Base-by-base conservation (phyloP, 2,888 invertebrate species). In the Ecliptopera silaceata region DNA sequence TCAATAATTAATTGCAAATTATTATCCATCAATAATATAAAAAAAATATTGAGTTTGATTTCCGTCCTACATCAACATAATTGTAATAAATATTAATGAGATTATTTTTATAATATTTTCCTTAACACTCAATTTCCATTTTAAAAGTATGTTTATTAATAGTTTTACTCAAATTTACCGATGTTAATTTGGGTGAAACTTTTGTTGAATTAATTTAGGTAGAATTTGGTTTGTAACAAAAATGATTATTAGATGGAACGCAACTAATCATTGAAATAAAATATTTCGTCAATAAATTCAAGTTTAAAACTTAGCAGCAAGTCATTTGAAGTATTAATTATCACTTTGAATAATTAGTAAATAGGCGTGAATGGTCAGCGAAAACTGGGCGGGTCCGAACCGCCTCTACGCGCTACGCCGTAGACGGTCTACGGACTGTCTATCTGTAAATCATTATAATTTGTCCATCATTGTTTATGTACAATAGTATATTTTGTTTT, bases 381-480 rank as follows among this genome's bases (percentile, higher is more conserved):
- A 62, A 51, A 22, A 41, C 71, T 80, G 84, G 84, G 84, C 84
- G 83, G 74, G 63, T 61, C 74, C 38, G 54, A 34, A 50, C 54
- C 57, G 60, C 61, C 63, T 57, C 41, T 77, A 75, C 76, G 75
- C 61, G 65, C 79, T 80, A 82, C 80, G 81, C 20, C 81, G 79
- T 82, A 82, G 79, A 54, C 36, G 12, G 53, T 54, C 58, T 59
- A 59, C 58, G 54, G 42, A 46, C 32, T 13, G 41, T 29, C 22
- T 52, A 12, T 45, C 13, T 32, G 32, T n/a, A 13, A 1, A 34
- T 34, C 6, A 34, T 26, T 8, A 26, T 26, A 26, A 13, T 34
- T 34, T 34, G 4, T 1, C 13, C 13, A 34, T 34, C 13, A 4
- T 4, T 34, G 34, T 13, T 26, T 26, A 8, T 26, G 10, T 6